These are phyloP conservation scores for Xanthorhoe designata DNA, from an alignment of 2,888 invertebrate species.

Conservation along the genomic window DNA sequence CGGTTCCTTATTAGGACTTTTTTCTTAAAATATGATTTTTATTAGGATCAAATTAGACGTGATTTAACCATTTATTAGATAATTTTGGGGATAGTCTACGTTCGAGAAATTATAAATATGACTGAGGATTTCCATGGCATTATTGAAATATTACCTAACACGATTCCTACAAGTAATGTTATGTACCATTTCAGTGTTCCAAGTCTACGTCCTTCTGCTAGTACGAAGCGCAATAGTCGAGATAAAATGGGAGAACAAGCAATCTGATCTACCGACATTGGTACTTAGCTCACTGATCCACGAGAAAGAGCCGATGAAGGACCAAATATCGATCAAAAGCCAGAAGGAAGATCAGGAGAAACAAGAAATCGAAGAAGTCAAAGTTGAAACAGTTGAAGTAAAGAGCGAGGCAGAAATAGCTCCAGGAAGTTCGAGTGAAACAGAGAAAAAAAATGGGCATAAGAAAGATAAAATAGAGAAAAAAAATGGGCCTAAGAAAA, in stretches of 20 bases:
- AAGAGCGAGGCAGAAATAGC: slow-evolving; percentile 19
- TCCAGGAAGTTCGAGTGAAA: slow-evolving; percentile 3
- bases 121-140: too few species aligned
- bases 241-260: slow-evolving; percentile 51
- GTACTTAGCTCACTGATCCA: slow-evolving; percentile 49
- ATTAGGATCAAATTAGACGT: too few species aligned
- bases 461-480: slow-evolving; percentile 8
- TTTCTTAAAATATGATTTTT: too few species aligned
- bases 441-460: slow-evolving; percentile 9
- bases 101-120: too few species aligned
- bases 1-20: too few species aligned
- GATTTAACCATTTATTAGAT: too few species aligned
- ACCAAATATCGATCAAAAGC: slow-evolving; percentile 23
- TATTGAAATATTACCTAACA: too few species aligned
- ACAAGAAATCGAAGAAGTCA: slow-evolving; percentile 15
- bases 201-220: slow-evolving; percentile 63
- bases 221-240: slow-evolving; percentile 67
- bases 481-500: slow-evolving; percentile 11
- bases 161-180: not conserved
- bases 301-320: slow-evolving; percentile 39
- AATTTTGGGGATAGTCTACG: too few species aligned
- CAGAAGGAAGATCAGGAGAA: slow-evolving; percentile 17
- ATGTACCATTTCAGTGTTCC: slow-evolving; percentile 58
- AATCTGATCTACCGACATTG: slow-evolving; percentile 47
- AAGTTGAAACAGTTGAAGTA: slow-evolving; percentile 17